Conservation (phyloP, 2,797 vertebrate species). For the Propithecus deckenii region DNA sequence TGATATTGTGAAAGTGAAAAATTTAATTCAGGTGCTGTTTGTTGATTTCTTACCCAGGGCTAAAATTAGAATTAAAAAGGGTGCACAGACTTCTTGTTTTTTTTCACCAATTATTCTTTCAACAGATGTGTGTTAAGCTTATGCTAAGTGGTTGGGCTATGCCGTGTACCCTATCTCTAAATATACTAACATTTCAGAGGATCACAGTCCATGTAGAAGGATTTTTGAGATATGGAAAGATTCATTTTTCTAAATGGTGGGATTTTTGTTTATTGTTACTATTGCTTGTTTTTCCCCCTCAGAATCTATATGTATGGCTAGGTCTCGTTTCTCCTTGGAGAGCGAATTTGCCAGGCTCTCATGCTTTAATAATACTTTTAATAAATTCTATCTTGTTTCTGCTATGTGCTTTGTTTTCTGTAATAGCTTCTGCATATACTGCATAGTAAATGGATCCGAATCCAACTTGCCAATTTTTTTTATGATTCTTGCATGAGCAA, state of each 20-base stretch:
- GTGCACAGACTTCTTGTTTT: neutral
- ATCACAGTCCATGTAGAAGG: neutral
- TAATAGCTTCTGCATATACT: constrained; percentile 18
- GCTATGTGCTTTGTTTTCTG: constrained; percentile 31
- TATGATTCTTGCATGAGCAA: constrained; percentile 65
- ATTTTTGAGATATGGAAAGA: neutral
- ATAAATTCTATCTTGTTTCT: neutral
- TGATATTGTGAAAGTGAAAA: neutral
- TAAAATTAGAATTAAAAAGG: constrained; percentile 46
- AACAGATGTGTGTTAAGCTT: constrained; percentile 11
- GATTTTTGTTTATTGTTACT: neutral
- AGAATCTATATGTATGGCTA: neutral
- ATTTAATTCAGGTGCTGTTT: neutral
- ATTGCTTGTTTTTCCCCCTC: rapidly evolving
- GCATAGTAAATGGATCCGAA: constrained; percentile 52
- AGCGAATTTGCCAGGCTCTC: neutral
- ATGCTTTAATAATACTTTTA: neutral
- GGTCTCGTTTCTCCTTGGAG: neutral
- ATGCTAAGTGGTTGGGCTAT: neutral
- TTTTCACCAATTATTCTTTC: neutral
- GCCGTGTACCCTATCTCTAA: neutral
- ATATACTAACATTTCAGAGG: neutral
- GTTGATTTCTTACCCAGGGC: neutral
- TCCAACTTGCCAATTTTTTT: constrained; percentile 47
- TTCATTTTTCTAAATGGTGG: neutral